phyloP scores from a whole-genome alignment of 2,113 vertebrate genomes.

The Bos javanicus region DNA sequence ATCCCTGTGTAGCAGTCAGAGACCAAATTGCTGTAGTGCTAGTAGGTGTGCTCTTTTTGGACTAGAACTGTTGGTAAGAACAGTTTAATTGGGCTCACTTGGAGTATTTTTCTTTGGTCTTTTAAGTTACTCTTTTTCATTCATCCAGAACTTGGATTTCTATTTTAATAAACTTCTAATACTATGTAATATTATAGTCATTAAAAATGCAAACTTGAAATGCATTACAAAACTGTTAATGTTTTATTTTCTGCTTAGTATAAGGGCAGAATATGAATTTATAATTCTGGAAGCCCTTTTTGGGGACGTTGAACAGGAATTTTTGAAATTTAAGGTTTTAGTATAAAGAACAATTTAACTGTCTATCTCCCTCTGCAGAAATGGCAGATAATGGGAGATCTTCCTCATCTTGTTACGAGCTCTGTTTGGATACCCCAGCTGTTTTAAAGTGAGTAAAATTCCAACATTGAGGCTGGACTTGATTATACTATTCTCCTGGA shows the following conservation, averaged over 20 bases:
- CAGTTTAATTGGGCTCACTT: background rate
- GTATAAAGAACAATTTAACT: constrained; percentile 75
- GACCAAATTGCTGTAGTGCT: background rate
- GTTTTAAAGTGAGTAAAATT: constrained; percentile 82
- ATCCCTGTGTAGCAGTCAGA: background rate
- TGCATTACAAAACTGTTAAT: background rate
- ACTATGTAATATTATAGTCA: background rate
- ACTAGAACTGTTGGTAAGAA: background rate
- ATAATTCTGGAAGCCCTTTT: constrained; percentile 29
- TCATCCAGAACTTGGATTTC: background rate
- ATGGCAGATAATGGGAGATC: constrained; percentile 78
- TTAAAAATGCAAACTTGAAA: constrained; percentile 28
- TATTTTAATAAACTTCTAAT: constrained; percentile 21
- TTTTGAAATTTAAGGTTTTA: constrained; percentile 44
- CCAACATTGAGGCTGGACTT: constrained; percentile 57
- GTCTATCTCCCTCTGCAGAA: constrained; percentile 81
- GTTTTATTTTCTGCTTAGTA: background rate
- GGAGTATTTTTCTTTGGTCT: background rate
- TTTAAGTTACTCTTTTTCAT: background rate
- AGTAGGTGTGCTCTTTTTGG: background rate
- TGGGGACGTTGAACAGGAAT: background rate
- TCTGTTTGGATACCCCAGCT: constrained; percentile 77
- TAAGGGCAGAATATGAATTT: background rate
- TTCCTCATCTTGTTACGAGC: constrained; percentile 77
- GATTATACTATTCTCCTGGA: background rate